A percentile compares a stretch with the other conserved stretches of the same genome.
These are phyloP conservation scores for Syngnathus acus DNA, from an alignment of 2,797 vertebrate genomes.

Conservation along the genomic window DNA sequence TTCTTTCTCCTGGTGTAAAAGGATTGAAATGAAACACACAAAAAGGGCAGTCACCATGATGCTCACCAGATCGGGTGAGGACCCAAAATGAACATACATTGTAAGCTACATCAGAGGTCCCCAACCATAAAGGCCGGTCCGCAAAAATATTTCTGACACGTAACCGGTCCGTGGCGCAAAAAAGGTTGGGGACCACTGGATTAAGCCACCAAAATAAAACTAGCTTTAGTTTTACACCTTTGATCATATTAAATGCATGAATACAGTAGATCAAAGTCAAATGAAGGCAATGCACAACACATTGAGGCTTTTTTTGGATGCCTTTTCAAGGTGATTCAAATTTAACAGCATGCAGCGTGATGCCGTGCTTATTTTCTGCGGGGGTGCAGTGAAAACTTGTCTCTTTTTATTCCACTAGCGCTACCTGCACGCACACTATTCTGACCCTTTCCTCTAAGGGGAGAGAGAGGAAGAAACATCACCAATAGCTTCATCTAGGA, in stretches of 20 bases:
- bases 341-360: neutral
- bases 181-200: too few species aligned
- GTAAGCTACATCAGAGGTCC: constrained; percentile 16
- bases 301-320: neutral
- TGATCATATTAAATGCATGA: neutral
- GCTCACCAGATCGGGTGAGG: constrained; percentile 27
- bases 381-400: neutral
- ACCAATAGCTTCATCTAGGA: constrained; percentile 1
- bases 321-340: neutral
- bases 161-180: too few species aligned
- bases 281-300: neutral
- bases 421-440: neutral
- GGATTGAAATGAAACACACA: constrained; percentile 21
- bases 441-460: neutral
- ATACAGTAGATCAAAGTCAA: neutral
- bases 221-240: too few species aligned
- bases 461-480: neutral
- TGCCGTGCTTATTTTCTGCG: neutral
- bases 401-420: neutral
- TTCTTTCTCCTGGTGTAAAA: constrained; percentile 5
- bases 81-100: constrained; percentile 23
- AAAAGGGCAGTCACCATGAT: constrained; percentile 16
- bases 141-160: too few species aligned
- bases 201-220: too few species aligned
- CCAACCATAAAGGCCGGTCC: too few species aligned